Evolutionary conservation across 2,113 vertebrate genomes (phyloP), one percentile per base, ranked within the genome.

Genomic region (Empidonax alnorum): DNA sequence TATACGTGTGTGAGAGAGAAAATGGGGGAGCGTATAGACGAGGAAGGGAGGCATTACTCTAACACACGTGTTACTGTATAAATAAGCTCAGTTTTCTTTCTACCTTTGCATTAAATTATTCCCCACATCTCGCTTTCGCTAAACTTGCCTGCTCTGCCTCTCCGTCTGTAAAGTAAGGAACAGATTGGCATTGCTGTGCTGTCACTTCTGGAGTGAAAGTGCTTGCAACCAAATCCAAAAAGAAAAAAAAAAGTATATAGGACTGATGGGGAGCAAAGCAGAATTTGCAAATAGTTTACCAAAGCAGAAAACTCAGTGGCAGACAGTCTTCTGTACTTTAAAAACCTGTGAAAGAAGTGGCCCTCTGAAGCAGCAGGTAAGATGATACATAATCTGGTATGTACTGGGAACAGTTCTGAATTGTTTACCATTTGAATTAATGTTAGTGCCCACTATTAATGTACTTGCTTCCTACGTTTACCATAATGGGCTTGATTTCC

Each of bases 401-500:
- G 84, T 63, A 83, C 62, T 88, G 89, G 88, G 91, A 97, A 87
- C 90, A 79, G 84, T 87, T 92, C 91, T 93, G 89, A 93, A 95
- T 93, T 95, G 94, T 96, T 97, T 96, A 96, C 95, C 90, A 37
- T 94, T 80, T 92, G 92, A 96, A 96, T 96, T 94, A 96, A 94
- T 93, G 95, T 93, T 87, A 53, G 76, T 92, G 92, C 82, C 94
- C 94, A 89, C 96, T 97, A 96, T 97, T 97, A 95, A 97, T 94
- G 94, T 94, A 89, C 89, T 94, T 78, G 68, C 91, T 96, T 95
- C 94, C 92, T 93, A 96, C 23, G 10, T 92, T 96, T 96, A 94
- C 93, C 96, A 96, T 94, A 95, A 97, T 92, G 93, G 95, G 67
- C 92, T 95, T 95, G 87, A 96, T 96, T 96, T 96, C 96, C 96